Percentiles rank a stretch among this genome's conserved stretches.
Evolutionary conservation across 2,797 vertebrate species (phyloP).

Genomic region (Pantherophis alleghaniensis): DNA sequence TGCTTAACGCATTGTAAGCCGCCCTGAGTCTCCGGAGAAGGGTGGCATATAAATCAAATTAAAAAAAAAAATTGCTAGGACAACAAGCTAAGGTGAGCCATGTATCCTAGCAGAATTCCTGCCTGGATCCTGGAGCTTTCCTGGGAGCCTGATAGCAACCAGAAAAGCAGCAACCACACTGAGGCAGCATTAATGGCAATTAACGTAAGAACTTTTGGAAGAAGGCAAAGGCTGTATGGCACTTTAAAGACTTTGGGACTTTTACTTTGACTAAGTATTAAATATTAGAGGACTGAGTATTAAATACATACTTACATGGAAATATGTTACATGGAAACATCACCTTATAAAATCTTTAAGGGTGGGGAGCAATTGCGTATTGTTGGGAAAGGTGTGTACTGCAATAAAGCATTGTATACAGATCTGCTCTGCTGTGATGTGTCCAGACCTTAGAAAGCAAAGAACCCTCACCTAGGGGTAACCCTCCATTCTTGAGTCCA

Average conservation of each 20-base stretch:
- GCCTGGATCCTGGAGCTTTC: not conserved
- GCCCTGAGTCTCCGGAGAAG: too few species aligned
- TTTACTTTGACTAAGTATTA: not conserved
- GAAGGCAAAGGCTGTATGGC: not conserved
- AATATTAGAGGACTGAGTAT: not conserved
- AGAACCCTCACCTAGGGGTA: not conserved
- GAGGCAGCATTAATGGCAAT: not conserved
- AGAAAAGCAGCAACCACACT: not conserved
- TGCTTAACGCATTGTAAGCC: too few species aligned
- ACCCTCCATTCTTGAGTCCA: not conserved
- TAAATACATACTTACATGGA: not conserved
- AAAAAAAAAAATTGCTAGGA: not conserved
- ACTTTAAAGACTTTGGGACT: not conserved
- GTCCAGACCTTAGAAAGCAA: not conserved
- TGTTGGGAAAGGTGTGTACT: not conserved
- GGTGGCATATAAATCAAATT: too few species aligned
- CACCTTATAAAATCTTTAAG: not conserved
- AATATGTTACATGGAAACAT: not conserved
- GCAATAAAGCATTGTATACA: not conserved
- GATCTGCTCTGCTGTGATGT: not conserved
- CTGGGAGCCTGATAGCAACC: not conserved
- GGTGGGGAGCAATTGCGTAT: not conserved
- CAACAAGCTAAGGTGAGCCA: not conserved
- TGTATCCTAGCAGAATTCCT: not conserved
- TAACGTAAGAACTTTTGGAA: not conserved